A percentile compares a stretch with the other conserved stretches of the same genome.
These are phyloP conservation scores for Amiota mariae DNA, from an alignment of 2,888 invertebrate species.

Conservation along the genomic window DNA sequence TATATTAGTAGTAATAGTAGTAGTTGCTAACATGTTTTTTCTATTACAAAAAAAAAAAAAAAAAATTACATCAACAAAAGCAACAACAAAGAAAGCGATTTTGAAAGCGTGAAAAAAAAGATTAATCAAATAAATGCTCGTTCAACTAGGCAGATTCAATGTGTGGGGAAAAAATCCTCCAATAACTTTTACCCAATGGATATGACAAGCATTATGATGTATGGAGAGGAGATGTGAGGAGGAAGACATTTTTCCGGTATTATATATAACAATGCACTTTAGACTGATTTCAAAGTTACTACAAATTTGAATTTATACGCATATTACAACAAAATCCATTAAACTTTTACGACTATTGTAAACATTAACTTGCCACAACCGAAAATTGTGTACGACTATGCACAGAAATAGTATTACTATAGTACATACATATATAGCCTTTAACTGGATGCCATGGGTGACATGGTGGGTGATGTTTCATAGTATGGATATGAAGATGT, in stretches of 20 bases:
- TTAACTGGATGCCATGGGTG: no score
- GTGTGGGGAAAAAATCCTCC: neutral
- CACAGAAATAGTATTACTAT: no score
- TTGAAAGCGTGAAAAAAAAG: conserved; percentile 29
- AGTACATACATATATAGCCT: no score
- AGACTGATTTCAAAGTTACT: conserved; percentile 34
- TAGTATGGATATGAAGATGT: no score
- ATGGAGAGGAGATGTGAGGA: neutral
- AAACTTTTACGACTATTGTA: conserved; percentile 65
- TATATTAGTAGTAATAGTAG: neutral
- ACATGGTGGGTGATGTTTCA: no score
- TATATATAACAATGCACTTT: conserved; percentile 30
- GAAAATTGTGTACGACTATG: no score
- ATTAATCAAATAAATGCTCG: conserved; percentile 57
- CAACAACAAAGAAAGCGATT: neutral
- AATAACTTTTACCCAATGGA: conserved; percentile 20
- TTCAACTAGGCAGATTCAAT: conserved; percentile 31
- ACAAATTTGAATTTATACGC: conserved; percentile 26
- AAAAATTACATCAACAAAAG: no score
- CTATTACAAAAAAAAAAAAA: no score
- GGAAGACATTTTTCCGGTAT: neutral
- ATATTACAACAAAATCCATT: conserved; percentile 56
- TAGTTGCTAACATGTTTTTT: no score
- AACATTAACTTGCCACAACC: conserved; percentile 59
- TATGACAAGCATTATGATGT: neutral